A percentile compares a stretch with the other conserved stretches of the same genome.
Conservation (phyloP, 2,888 invertebrate species). For the Trichogramma evanescens region DNA sequence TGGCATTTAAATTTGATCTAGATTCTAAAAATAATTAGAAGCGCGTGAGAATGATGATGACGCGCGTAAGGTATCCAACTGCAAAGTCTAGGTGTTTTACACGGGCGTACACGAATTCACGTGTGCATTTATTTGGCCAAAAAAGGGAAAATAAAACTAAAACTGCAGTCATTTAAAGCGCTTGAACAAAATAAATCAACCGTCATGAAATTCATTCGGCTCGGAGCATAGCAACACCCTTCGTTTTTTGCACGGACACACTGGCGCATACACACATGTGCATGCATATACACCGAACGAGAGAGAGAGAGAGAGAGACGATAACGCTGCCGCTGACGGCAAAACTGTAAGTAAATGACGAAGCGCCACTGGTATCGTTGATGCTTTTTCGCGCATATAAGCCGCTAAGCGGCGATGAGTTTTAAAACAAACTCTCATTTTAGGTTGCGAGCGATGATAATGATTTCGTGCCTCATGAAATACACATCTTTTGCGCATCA, state of each 20-base stretch:
- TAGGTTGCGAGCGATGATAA: constrained; percentile 18
- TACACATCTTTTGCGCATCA: neutral
- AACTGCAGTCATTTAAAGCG: constrained; percentile 3
- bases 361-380: neutral
- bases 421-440: constrained; percentile 23
- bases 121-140: neutral
- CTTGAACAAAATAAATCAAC: constrained; percentile 5
- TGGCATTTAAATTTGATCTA: too few relatives aligned
- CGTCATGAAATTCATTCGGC: constrained; percentile 14
- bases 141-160: constrained; percentile 2
- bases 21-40: too few relatives aligned
- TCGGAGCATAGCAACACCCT: neutral
- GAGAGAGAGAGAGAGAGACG: too few relatives aligned
- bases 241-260: constrained; percentile 1
- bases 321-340: neutral
- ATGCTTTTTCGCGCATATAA: neutral
- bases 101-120: neutral
- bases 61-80: too few relatives aligned
- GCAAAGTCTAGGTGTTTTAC: too few relatives aligned
- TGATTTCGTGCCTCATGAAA: constrained; percentile 22
- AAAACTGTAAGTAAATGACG: constrained; percentile 17
- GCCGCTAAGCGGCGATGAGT: constrained; percentile 1
- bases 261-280: too few relatives aligned
- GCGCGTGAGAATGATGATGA: too few relatives aligned
- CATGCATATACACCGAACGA: too few relatives aligned